Evolutionary conservation across 2,888 invertebrate genomes (phyloP).

Genomic region (Mechanitis messenoides): DNA sequence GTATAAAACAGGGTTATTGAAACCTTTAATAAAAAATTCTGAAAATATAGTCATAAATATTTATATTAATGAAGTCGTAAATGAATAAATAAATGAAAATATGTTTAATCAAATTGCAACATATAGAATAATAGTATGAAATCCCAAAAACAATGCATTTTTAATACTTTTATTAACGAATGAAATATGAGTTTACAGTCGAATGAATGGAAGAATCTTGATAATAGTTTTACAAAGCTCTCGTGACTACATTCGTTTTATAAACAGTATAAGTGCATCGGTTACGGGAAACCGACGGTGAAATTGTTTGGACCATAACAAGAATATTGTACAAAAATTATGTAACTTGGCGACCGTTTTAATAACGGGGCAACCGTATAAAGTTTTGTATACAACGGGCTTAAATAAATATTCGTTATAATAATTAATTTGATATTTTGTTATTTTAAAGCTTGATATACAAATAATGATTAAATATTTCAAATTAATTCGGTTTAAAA

Average conservation of each 20-base stretch:
- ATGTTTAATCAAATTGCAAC: no score
- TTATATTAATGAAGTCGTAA: no score
- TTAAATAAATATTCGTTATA: not conserved
- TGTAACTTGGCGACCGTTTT: slow-evolving; percentile 22
- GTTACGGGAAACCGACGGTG: slow-evolving; percentile 24
- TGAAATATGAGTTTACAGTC: slow-evolving; percentile 15
- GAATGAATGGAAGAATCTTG: slow-evolving; percentile 26
- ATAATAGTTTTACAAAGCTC: slow-evolving; percentile 30
- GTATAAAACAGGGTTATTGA: no score
- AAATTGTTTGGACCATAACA: slow-evolving; percentile 29
- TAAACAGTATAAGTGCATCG: slow-evolving; percentile 28
- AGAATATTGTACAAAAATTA: slow-evolving; percentile 20
- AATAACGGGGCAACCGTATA: slow-evolving; percentile 17
- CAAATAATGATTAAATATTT: not conserved
- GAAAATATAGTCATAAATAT: no score
- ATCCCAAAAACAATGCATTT: not conserved
- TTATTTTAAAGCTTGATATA: not conserved
- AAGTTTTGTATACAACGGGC: slow-evolving; percentile 8
- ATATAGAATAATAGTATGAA: no score
- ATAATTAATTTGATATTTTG: not conserved
- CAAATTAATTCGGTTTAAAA: no score
- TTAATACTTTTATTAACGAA: slow-evolving; percentile 11
- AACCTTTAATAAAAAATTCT: no score
- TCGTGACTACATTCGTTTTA: slow-evolving; percentile 29
- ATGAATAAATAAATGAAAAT: no score